Evolutionary conservation across 1,140 invertebrate genomes (phyloP), one percentile per base, ranked within the genome.

Genomic region (Cardiocondyla obscurior): DNA sequence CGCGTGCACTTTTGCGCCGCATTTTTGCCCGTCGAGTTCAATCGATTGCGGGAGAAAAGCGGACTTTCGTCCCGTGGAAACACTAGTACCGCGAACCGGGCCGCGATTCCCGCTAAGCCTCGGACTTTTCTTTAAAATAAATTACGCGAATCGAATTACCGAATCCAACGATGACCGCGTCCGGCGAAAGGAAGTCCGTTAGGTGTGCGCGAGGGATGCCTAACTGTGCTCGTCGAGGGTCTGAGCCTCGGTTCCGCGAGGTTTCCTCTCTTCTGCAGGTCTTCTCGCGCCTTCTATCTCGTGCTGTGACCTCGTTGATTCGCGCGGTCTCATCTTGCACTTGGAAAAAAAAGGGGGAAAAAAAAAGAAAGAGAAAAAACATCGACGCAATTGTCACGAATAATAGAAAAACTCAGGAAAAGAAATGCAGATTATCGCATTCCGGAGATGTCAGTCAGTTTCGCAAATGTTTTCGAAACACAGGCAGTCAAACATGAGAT

Each of bases 241-340:
- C 84, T 90, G 92, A 92, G 92, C 91, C 87, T 90, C 89, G 89
- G 89, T 91, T 90, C 91, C 90, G 91, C 92, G 92, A 93, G 92
- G 92, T 92, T 93, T 93, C 92, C 91, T 92, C 90, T 91, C 88
- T 90, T 92, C 92, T 92, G 92, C 92, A 92, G 93, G 93, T 94
- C 93, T 94, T 94, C 93, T 90, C 86, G 65, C 86, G 89, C 90
- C 30, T 90, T 91, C 89, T 88, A 91, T 92, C 91, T 91, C 73
- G 77, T 49, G 44, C 30, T 53, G 58, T 85, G 82, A 77, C 44
- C 73, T 70, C 89, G 91, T 93, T 91, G 92, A 92, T 92, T 93
- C 64, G 58, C 88, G 87, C 70, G 33, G 22, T 65, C 81, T 90
- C 89, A 91, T 93, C 90, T 89, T 88, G 19, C 28, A 39, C 16